Base-by-base conservation (phyloP, 2,888 invertebrate species). In the Drosophila demipolita region DNA sequence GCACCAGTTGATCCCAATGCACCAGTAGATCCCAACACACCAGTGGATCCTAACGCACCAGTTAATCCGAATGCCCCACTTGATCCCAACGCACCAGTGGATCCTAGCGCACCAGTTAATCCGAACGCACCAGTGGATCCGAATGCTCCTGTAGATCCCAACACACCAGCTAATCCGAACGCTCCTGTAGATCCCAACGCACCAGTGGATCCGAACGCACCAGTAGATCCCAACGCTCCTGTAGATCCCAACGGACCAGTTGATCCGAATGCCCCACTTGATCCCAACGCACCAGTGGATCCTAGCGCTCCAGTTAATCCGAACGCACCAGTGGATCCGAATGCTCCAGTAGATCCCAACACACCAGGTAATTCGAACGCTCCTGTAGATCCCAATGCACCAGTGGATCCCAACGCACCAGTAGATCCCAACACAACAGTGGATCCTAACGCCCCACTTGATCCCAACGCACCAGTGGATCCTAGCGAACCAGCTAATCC, bases 171-270 rank as follows among this genome's bases (percentile, higher is more conserved):
- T 23, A 1, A 23, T 23, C 23, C 23, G 23, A 23, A 23, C 23
- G 23, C 23, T 23, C 23, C 23, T 23, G 23, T 23, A 23, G 23
- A 23, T 23, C 23, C 23, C 23, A 23, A 23, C 23, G 23, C 23
- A 23, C 23, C 23, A 23, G 23, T 23, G 1, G 23, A 23, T 23
- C 23, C 23, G 1, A 23, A 23, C 2, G 23, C 23, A 1, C 23
- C 17, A 4, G 62, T 62, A 0, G 54, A 68, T n/a, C 73, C 75
- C 8, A 66, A 58, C 7, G 40, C 50, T 11, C 65, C 72, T 42
- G 58, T 50, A 0, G 40, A 70, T 6, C 60, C 83, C 0, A 78
- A 63, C 0, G 33, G 53, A 1, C 82, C 81, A 8, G 67, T 73
- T 1, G 60, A 52, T 32, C 78, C 77, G 0, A 69, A 64, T 15